These are phyloP conservation scores for Heliconius aoede DNA, from an alignment of 2,888 invertebrate genomes.

Conservation along the genomic window DNA sequence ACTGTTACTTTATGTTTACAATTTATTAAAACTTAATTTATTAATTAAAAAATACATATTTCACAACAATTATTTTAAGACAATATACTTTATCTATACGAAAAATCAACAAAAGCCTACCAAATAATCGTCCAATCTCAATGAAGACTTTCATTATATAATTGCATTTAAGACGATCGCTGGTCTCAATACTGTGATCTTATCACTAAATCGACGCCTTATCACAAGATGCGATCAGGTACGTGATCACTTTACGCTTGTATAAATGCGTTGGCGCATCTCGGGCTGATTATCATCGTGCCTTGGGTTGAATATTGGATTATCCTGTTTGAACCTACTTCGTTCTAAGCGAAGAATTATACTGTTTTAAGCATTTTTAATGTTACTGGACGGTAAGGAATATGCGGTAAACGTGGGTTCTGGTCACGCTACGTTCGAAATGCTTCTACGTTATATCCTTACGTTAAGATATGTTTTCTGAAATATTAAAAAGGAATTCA, in stretches of 20 bases:
- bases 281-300: conserved; percentile 57
- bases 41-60: no score
- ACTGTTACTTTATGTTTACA: no score
- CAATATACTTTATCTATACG: not conserved
- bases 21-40: no score
- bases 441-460: no score
- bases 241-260: conserved; percentile 65
- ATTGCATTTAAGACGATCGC: conserved; percentile 1
- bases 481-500: no score
- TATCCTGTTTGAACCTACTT: conserved; percentile 19
- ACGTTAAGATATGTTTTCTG: no score
- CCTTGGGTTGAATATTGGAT: conserved; percentile 39
- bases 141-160: conserved; percentile 13
- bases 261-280: conserved; percentile 61
- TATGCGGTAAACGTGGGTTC: no score
- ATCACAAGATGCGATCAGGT: conserved; percentile 44
- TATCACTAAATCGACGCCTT: conserved; percentile 40
- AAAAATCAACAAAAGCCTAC: not conserved
- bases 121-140: not conserved
- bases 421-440: no score
- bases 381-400: not conserved
- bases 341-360: not conserved
- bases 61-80: not conserved
- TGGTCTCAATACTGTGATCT: conserved; percentile 22
- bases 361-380: not conserved